These are phyloP conservation scores for Propithecus deckenii DNA, from an alignment of 2,797 vertebrate species.

Conservation along the genomic window DNA sequence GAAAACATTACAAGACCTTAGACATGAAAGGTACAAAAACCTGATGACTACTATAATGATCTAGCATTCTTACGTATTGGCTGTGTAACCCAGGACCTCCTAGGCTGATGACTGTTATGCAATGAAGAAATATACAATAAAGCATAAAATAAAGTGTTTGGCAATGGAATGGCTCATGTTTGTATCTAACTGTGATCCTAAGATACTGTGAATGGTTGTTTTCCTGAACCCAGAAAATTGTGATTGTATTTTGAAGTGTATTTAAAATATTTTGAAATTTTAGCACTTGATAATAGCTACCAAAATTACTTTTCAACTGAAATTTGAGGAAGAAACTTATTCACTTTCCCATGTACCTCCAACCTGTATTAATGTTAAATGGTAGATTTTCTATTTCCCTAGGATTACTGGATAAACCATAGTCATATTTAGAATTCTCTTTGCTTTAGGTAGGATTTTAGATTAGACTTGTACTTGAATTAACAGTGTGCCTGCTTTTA, in stretches of 20 bases:
- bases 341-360: background rate
- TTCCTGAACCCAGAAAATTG: background rate
- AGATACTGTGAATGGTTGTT: background rate
- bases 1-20: background rate
- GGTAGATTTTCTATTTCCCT: background rate
- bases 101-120: background rate
- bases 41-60: background rate
- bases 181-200: background rate
- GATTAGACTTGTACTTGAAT: background rate
- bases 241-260: background rate
- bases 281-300: background rate
- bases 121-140: too few species aligned
- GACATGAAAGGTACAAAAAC: background rate
- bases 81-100: background rate
- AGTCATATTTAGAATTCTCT: background rate
- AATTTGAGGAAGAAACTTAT: background rate
- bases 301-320: background rate
- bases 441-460: background rate
- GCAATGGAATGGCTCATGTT: background rate
- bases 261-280: background rate
- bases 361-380: background rate
- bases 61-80: background rate
- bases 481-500: background rate
- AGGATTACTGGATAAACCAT: background rate
- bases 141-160: background rate